Conservation (phyloP, 2,888 invertebrate species). For the Melieria omissa region DNA sequence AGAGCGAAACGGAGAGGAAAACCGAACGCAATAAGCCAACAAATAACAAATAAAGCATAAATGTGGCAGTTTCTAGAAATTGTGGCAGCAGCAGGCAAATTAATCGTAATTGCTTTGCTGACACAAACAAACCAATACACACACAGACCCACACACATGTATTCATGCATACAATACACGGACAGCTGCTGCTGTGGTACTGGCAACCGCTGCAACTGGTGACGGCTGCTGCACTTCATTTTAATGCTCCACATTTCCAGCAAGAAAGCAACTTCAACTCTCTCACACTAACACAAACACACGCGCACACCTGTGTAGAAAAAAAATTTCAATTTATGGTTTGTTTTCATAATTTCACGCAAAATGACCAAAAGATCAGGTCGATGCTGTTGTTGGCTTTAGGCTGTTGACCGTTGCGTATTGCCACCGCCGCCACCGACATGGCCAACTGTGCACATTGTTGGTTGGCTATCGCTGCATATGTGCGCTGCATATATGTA, state of each 20-base stretch:
- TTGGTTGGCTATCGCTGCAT: background rate
- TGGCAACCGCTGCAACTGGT: too few relatives aligned
- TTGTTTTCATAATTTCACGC: conserved; percentile 40
- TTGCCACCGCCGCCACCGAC: conserved; percentile 3
- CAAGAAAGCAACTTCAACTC: conserved; percentile 29
- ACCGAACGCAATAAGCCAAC: too few relatives aligned
- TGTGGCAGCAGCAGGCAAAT: conserved; percentile 5
- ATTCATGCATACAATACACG: conserved; percentile 13
- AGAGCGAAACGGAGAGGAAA: too few relatives aligned
- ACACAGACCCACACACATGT: conserved; percentile 17
- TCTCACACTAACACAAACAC: conserved; percentile 16
- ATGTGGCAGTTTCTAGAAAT: conserved; percentile 1
- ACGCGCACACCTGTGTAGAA: background rate
- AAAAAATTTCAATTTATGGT: conserved; percentile 29
- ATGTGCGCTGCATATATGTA: background rate
- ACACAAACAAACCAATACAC: conserved; percentile 36
- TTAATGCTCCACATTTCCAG: background rate
- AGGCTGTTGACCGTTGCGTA: conserved; percentile 24
- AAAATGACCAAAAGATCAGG: conserved; percentile 36
- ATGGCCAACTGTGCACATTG: background rate
- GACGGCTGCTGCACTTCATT: background rate
- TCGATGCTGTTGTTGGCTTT: conserved; percentile 24
- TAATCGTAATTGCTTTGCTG: conserved; percentile 33
- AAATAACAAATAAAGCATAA: background rate
- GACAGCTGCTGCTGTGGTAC: too few relatives aligned